Percentiles rank a stretch among this genome's conserved stretches.
Evolutionary conservation across 1,140 invertebrate genomes (phyloP).

Genomic region (Sitophilus oryzae): DNA sequence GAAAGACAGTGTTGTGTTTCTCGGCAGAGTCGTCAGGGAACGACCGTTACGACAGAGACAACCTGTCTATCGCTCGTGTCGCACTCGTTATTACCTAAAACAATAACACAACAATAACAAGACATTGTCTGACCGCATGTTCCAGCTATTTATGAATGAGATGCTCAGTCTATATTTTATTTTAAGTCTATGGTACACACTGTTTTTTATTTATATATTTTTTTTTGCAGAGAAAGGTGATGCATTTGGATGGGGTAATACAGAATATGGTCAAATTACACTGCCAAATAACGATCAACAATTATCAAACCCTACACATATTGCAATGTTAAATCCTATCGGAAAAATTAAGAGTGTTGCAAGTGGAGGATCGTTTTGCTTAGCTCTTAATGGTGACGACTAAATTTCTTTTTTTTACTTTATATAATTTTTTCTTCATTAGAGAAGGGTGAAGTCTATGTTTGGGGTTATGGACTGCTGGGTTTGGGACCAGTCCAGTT

Average conservation of each 20-base stretch:
- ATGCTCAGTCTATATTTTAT: too few species aligned
- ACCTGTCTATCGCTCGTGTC: too few species aligned
- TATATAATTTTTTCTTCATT: slow-evolving; percentile 17
- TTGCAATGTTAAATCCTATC: slow-evolving; percentile 56
- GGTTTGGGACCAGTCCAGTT: slow-evolving; percentile 77
- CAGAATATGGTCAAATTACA: slow-evolving; percentile 83
- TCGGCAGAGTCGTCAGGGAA: too few species aligned
- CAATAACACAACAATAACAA: too few species aligned
- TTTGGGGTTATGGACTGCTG: slow-evolving; percentile 90
- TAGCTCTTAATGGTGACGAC: slow-evolving; percentile 68
- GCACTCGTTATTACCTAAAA: too few species aligned
- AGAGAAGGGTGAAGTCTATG: slow-evolving; percentile 78
- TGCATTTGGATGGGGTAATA: slow-evolving; percentile 96
- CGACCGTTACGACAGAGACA: too few species aligned
- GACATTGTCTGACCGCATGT: too few species aligned
- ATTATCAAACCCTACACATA: slow-evolving; percentile 61
- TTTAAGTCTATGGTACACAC: too few species aligned
- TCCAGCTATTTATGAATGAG: too few species aligned
- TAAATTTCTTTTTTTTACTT: not conserved
- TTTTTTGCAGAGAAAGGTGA: slow-evolving; percentile 78
- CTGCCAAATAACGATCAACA: slow-evolving; percentile 50
- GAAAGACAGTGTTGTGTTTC: too few species aligned
- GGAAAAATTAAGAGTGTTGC: slow-evolving; percentile 79
- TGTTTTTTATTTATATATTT: not conserved
- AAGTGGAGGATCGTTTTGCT: slow-evolving; percentile 80